Evolutionary conservation across 2,113 vertebrate genomes (phyloP), one percentile per base, ranked within the genome.

Genomic region (Urocitellus parryii): DNA sequence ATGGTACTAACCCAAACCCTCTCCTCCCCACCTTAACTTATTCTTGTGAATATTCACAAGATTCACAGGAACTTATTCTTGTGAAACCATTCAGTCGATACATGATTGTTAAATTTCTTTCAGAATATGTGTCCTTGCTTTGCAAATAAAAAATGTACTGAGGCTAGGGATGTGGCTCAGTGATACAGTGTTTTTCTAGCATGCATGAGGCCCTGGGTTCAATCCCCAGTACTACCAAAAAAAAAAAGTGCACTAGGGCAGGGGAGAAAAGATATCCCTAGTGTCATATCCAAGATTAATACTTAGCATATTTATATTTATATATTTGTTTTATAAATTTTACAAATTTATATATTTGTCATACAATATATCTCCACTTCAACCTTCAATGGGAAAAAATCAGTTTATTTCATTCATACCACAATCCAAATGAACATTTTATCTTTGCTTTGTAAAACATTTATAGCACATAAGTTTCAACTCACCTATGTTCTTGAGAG

Each of bases 121-220:
- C 39, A 79, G 16, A 79, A 90, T 39, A 27, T 51, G 3, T 25
- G 22, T 56, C 20, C 76, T 90, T 65, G n/a, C 24, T 70, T 96
- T 80, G 39, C 94, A 96, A 90, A 70, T 88, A 53, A 78, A 95
- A 81, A 84, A 51, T 51, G 48, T 51, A 51, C 48, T 51, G 48
- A 51, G 48, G 12, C 12, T 51, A 51, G 12, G 48, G 48, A 51
- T 51, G 48, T 51, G 48, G 48, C 48, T 51, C 48, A 51, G 3
- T 51, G 48, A 2, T 51, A 51, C 48, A 13, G 48, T 51, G 48
- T 13, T 51, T 51, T 11, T 51, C 48, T 51, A 51, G 48, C 48
- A 51, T 51, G 10, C 48, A 51, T 51, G 48, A 51, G 48, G 48
- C 48, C 48, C 48, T 51, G 48, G 48, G 48, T 51, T 51, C 48